Conservation (phyloP, 2,888 invertebrate genomes). For the Drosophila rellima region DNA sequence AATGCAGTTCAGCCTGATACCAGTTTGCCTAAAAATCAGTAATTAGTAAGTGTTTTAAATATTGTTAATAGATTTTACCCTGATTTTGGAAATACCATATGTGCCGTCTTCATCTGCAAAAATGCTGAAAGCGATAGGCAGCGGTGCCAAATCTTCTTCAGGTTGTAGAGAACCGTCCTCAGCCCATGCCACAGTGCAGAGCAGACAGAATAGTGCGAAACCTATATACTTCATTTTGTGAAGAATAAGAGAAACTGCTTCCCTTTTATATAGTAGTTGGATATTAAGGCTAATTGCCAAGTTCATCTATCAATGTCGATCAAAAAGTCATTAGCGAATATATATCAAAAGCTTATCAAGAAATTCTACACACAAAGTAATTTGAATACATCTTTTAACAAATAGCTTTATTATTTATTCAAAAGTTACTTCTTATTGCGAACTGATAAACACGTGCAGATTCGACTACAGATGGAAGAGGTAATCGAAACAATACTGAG, state of each 20-base stretch:
- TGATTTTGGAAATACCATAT: not conserved
- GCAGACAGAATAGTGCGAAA: slow-evolving; percentile 4
- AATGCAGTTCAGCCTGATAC: slow-evolving; percentile 9
- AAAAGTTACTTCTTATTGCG: not conserved
- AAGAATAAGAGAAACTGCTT: not conserved
- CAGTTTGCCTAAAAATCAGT: slow-evolving; percentile 1
- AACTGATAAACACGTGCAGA: not conserved
- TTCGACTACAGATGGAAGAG: not conserved
- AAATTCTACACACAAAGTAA: not conserved
- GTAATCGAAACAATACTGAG: not conserved
- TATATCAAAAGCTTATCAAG: not conserved
- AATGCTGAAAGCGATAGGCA: not conserved
- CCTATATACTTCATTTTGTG: slow-evolving; percentile 20
- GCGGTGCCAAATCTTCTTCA: not conserved
- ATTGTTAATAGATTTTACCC: not conserved
- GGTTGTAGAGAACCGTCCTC: not conserved
- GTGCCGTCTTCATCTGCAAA: not conserved
- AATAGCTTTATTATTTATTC: not conserved
- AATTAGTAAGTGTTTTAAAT: not conserved
- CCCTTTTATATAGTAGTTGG: slow-evolving; percentile 3
- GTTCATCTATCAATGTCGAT: slow-evolving; percentile 14
- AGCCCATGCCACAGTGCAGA: slow-evolving; percentile 11
- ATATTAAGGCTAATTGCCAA: not conserved
- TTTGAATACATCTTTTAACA: not conserved
- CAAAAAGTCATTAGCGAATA: not conserved